phyloP scores from a whole-genome alignment of 2,797 vertebrate genomes.

The Spinus pinus region DNA sequence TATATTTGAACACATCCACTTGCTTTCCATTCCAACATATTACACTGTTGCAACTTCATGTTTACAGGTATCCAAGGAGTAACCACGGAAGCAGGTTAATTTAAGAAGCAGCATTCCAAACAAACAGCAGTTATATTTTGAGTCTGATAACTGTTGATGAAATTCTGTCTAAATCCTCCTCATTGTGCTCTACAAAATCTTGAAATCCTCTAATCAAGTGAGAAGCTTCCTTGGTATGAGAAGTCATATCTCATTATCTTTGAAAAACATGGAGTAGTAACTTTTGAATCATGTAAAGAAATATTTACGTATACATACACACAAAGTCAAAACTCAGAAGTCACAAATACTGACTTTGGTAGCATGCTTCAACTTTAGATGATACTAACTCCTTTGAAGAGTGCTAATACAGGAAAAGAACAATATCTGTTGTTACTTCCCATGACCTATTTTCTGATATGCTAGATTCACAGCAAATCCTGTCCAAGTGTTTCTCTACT shows the following conservation, averaged over 20 bases:
- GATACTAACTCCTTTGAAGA: not conserved
- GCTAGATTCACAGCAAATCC: not conserved
- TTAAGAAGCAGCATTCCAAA: not conserved
- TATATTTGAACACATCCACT: not conserved
- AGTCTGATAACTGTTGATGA: not conserved
- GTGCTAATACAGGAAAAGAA: not conserved
- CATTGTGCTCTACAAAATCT: not conserved
- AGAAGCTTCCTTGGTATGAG: not conserved
- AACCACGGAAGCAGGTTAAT: not conserved
- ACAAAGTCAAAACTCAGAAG: not conserved
- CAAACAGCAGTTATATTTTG: not conserved
- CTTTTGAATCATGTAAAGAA: not conserved
- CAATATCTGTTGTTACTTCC: not conserved
- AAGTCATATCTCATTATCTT: not conserved
- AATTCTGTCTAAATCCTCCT: too few species aligned
- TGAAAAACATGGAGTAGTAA: not conserved
- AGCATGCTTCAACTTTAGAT: not conserved
- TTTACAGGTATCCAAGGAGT: not conserved
- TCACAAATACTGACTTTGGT: not conserved
- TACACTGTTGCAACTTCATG: not conserved
- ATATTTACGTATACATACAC: not conserved
- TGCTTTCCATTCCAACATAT: not conserved
- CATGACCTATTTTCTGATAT: not conserved
- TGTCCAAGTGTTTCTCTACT: not conserved
- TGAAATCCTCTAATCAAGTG: not conserved